Base-by-base conservation (phyloP, 2,888 invertebrate species). In the Hylaea fasciaria region DNA sequence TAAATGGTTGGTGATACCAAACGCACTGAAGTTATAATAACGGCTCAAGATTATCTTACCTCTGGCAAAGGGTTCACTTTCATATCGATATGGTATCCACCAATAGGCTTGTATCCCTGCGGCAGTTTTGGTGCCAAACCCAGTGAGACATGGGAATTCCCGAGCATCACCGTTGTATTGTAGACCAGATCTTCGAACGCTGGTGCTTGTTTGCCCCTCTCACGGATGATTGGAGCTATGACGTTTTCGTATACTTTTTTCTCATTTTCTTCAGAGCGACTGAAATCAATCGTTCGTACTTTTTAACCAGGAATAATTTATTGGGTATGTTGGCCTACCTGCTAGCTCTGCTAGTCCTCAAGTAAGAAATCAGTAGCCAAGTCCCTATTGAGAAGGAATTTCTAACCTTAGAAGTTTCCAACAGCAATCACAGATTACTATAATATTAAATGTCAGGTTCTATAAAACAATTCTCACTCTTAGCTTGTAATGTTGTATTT, bases 61-160 rank as follows among this genome's bases (percentile, higher is more conserved):
- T 74, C 65, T 14, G 86, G 81, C n/a, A 89, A 76, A 4, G 86
- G 82, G 32, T 71, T 68, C 0, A 77, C 59, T 0, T 78, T 63
- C 11, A 74, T 64, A 14, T 79, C 73, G 37, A 89, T 82, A 57
- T 88, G 86, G 57, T 84, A 88, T 12, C 89, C 89, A 44, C 77
- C 80, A 55, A 87, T 77, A 0, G 75, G 66, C 35, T 75, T 74
- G 44, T 82, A 84, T 59, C 73, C 86, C 32, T 80, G 80, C 0
- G 89, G 89, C 0, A 87, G 17, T 2, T 71, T 68, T 0, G 79
- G 65, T 8, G 80, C 60, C 29, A 72, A 66, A 0, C 86, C 85
- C 1, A 74, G 54, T 0, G 83, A 83, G 0, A 77, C 57, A 22
- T 89, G 85, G 0, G 88, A 85, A 57, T 87, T 88, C 0, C 80